A percentile compares a stretch with the other conserved stretches of the same genome.
These are phyloP conservation scores for Rhinoptilus africanus DNA, from an alignment of 2,113 vertebrate genomes.

Conservation along the genomic window DNA sequence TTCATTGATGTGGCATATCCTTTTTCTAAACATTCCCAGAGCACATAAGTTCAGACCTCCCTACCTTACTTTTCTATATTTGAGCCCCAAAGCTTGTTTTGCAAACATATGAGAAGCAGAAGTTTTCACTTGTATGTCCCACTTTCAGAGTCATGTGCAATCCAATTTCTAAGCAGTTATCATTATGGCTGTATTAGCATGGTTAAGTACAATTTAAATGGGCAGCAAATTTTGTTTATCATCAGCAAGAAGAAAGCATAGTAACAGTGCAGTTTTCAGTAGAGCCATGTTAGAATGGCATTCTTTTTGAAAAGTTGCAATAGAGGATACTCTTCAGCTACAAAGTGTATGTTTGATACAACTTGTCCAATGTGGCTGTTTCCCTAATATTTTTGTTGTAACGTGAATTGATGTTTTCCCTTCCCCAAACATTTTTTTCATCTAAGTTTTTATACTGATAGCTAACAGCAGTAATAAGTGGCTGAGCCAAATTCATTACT, in stretches of 20 bases:
- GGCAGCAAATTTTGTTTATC: neutral
- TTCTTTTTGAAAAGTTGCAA: neutral
- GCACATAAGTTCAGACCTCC: neutral
- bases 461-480: neutral
- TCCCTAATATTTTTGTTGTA: neutral
- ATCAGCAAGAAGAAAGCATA: neutral
- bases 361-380: neutral
- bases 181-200: neutral
- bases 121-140: neutral
- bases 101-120: neutral
- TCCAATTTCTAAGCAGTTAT: neutral
- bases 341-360: neutral
- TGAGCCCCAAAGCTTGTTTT: constrained; percentile 23
- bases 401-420: neutral
- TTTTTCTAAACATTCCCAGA: constrained; percentile 21
- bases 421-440: neutral
- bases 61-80: constrained; percentile 12
- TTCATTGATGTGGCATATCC: constrained; percentile 5
- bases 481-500: neutral
- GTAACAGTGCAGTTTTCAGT: neutral
- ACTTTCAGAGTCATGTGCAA: neutral
- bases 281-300: neutral
- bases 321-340: neutral
- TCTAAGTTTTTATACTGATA: neutral
- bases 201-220: neutral